Evolutionary conservation across 2,797 vertebrate genomes (phyloP).

Genomic region (Oreochromis grahami): DNA sequence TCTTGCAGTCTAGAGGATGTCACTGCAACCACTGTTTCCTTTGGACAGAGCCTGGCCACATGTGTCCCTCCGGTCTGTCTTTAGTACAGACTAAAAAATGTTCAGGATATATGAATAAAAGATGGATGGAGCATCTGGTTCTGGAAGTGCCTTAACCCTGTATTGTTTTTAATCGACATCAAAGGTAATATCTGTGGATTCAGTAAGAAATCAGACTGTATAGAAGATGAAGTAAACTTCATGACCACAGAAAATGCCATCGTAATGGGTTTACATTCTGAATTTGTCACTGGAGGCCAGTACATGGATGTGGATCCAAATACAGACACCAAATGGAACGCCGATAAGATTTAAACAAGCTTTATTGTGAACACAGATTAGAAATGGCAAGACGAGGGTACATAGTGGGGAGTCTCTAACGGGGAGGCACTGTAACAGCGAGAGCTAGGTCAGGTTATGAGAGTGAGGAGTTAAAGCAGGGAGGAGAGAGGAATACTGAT

Average conservation of each 20-base stretch:
- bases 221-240: not conserved
- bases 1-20: not conserved
- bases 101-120: not conserved
- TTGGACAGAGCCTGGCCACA: not conserved
- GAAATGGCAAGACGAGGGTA: not conserved
- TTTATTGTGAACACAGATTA: not conserved
- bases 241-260: not conserved
- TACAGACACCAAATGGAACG: not conserved
- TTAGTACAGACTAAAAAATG: not conserved
- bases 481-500: not conserved
- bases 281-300: not conserved
- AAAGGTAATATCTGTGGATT: not conserved
- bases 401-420: not conserved
- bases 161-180: accelerated
- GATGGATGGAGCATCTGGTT: not conserved
- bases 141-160: not conserved
- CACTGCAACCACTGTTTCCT: not conserved
- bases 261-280: not conserved
- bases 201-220: not conserved
- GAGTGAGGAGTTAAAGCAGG: not conserved
- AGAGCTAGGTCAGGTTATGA: not conserved
- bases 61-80: not conserved
- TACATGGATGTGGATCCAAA: not conserved
- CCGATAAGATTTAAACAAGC: not conserved
- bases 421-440: not conserved